Evolutionary conservation across 2,888 invertebrate genomes (phyloP), one percentile per base, ranked within the genome.

Genomic region (Automeris io): DNA sequence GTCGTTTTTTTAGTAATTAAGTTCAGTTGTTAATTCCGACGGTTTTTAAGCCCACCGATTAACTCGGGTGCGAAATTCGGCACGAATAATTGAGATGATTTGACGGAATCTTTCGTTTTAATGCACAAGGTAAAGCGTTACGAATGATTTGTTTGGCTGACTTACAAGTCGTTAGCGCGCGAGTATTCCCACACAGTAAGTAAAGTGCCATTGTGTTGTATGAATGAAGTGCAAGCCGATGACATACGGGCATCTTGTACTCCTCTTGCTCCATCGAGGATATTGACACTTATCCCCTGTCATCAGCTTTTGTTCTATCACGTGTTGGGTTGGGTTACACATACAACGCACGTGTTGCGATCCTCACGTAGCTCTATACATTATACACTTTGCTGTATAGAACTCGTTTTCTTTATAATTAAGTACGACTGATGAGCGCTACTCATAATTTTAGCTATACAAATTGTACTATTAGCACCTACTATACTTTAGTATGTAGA

Each of bases 231-330:
- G 74, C 70, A 68, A 61, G 69, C 68, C 57, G 65, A 54, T 59
- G 63, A 60, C 66, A 83, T 85, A 79, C 74, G 85, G 86, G 83
- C 81, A 61, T 79, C 83, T 83, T 82, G 67, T 81, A 59, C 68
- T 55, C 50, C 61, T 62, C 59, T 63, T 59, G 57, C 61, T 57
- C 57, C 65, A 61, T 63, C 52, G 51, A 79, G 82, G 83, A 83
- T 82, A 78, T 78, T 81, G 81, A 83, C 83, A 86, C 85, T 85
- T 80, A 61, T 57, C 66, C 62, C 61, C 47, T 71, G 72, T 72
- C 71, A 61, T 63, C 62, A 53, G 65, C 76, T 64, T 76, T 85
- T 83, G 83, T 83, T 69, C 65, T 57, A 65, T 50, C 68, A 65
- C 73, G 82, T 77, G 75, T 85, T 67, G 56, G 55, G 75, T 85